Conservation (phyloP, 2,888 invertebrate genomes). For the Torymus auratus region DNA sequence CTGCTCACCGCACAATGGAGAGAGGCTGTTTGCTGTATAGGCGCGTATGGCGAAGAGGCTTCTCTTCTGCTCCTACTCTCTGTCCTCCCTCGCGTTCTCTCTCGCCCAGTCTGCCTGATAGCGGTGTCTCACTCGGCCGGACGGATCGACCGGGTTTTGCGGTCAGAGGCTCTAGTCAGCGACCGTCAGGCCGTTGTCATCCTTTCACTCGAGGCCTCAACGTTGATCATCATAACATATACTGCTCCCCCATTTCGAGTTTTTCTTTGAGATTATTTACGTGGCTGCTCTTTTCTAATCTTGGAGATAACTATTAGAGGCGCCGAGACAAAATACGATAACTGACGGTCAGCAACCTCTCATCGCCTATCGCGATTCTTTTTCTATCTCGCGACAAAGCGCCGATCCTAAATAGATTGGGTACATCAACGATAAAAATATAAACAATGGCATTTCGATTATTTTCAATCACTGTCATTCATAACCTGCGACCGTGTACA, state of each 20-base stretch:
- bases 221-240: too few species aligned
- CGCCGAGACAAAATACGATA: too few species aligned
- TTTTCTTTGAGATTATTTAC: too few species aligned
- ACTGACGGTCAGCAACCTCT: too few species aligned
- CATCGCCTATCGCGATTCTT: too few species aligned
- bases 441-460: not conserved
- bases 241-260: too few species aligned
- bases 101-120: not conserved
- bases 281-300: too few species aligned
- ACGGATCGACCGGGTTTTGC: not conserved
- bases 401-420: too few species aligned
- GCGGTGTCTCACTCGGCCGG: not conserved
- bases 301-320: too few species aligned
- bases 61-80: conserved; percentile 3
- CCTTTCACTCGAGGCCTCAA: too few species aligned
- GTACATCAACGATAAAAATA: not conserved
- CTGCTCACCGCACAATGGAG: conserved; percentile 11
- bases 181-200: not conserved
- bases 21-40: conserved; percentile 7
- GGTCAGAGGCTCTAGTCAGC: conserved; percentile 7
- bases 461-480: not conserved
- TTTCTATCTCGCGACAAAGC: too few species aligned
- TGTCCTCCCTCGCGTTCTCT: not conserved
- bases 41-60: too few species aligned
- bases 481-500: not conserved